phyloP scores from a whole-genome alignment of 2,797 vertebrate species.

The Philypnodon macrostomus region DNA sequence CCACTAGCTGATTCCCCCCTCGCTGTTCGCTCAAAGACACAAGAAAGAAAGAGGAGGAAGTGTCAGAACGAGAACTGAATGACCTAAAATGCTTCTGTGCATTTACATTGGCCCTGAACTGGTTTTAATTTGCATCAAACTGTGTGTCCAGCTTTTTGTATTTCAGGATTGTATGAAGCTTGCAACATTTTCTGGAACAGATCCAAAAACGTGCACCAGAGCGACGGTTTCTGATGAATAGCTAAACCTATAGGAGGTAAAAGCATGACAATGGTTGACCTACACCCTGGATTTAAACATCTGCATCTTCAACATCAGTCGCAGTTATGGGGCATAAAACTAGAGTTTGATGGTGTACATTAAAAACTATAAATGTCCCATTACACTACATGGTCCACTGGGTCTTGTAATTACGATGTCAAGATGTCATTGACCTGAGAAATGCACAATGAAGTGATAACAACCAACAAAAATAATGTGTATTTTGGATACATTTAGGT shows the following conservation, averaged over 20 bases:
- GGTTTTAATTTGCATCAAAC: conserved; percentile 9
- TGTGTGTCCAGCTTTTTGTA: conserved; percentile 5
- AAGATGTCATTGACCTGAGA: too few species aligned
- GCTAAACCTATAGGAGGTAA: background rate
- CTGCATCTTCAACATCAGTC: background rate
- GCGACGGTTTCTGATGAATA: background rate
- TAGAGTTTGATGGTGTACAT: too few species aligned
- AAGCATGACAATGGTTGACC: background rate
- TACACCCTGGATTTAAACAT: background rate
- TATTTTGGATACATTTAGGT: too few species aligned
- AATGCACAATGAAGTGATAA: too few species aligned
- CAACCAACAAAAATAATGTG: too few species aligned
- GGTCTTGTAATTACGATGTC: too few species aligned
- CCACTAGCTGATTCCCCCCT: conserved; percentile 53
- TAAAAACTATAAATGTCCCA: too few species aligned
- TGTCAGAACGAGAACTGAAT: conserved; percentile 43
- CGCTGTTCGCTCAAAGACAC: conserved; percentile 47
- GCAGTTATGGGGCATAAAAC: too few species aligned
- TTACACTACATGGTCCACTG: too few species aligned
- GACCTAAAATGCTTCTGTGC: conserved; percentile 46
- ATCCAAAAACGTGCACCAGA: background rate
- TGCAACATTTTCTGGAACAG: background rate
- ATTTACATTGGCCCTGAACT: conserved; percentile 20
- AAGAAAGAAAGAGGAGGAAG: conserved; percentile 37
- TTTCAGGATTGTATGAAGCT: background rate